phyloP scores from a whole-genome alignment of 2,888 invertebrate genomes.

The Chrysolina oricalcia region DNA sequence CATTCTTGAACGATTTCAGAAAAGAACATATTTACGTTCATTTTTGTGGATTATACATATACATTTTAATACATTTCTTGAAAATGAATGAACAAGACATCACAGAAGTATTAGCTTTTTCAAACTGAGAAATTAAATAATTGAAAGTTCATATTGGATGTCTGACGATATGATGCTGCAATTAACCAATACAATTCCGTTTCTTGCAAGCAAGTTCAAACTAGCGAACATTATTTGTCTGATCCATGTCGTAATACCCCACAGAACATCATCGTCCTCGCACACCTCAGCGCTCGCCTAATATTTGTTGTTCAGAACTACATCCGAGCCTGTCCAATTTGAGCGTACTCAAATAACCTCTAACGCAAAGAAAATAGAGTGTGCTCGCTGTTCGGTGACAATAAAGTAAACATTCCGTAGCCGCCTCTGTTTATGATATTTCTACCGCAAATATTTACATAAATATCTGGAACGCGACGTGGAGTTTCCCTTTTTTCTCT shows the following conservation, averaged over 20 bases:
- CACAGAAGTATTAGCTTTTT: too few species aligned
- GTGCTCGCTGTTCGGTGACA: conserved; percentile 26
- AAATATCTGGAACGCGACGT: conserved; percentile 26
- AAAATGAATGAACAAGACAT: too few species aligned
- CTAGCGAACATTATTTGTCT: neutral
- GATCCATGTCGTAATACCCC: neutral
- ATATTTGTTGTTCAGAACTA: conserved; percentile 29
- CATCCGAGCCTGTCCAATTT: conserved; percentile 20
- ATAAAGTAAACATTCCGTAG: conserved; percentile 22
- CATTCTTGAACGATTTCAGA: too few species aligned
- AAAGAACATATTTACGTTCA: too few species aligned
- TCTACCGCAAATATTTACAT: conserved; percentile 27
- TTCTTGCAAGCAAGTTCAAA: neutral
- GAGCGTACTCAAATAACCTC: conserved; percentile 31
- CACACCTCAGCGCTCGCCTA: conserved; percentile 4
- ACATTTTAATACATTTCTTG: too few species aligned
- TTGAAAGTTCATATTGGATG: too few species aligned
- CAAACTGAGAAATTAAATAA: too few species aligned
- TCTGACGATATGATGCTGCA: neutral
- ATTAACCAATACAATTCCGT: neutral
- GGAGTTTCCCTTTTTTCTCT: conserved; percentile 19
- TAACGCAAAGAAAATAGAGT: conserved; percentile 32
- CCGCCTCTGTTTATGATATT: conserved; percentile 23
- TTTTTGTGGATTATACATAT: too few species aligned
- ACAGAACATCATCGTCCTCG: neutral